These are phyloP conservation scores for Melanotaenia trifasciata DNA, from an alignment of 2,797 vertebrate species.

Conservation along the genomic window DNA sequence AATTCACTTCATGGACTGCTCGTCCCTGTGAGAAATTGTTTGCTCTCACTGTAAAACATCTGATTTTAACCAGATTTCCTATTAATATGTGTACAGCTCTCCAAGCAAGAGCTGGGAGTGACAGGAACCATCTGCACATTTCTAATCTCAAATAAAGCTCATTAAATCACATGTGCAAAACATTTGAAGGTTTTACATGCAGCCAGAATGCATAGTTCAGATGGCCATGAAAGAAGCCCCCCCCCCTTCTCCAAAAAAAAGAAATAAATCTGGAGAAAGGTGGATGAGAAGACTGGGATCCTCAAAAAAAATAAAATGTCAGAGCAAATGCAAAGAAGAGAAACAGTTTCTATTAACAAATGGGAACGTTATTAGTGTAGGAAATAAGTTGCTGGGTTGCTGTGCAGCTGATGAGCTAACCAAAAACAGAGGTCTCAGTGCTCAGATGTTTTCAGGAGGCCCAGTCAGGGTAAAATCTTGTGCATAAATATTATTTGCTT, in stretches of 20 bases:
- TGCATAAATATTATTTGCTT: conserved; percentile 57
- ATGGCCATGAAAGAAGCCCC: conserved; percentile 18
- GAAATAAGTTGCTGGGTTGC: conserved; percentile 13
- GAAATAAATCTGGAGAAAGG: conserved; percentile 32
- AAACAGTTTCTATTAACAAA: conserved; percentile 9
- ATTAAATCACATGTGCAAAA: conserved; percentile 66
- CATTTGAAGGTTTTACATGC: conserved; percentile 28
- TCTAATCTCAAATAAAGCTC: conserved; percentile 72
- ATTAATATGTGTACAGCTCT: conserved; percentile 25
- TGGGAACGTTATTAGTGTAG: conserved; percentile 10
- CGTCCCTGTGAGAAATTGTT: conserved; percentile 30
- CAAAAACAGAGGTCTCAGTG: conserved; percentile 54
- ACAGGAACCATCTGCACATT: conserved; percentile 51
- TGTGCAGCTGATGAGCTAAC: conserved; percentile 17
- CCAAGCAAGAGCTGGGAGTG: conserved; percentile 39
- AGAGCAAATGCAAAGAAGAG: conserved; percentile 10
- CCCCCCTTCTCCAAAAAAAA: conserved; percentile 35
- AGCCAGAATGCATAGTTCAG: conserved; percentile 72
- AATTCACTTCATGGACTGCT: conserved; percentile 16
- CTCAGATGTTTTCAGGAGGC: conserved; percentile 56
- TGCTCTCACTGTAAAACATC: conserved; percentile 4
- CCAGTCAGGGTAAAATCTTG: conserved; percentile 36
- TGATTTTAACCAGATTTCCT: conserved; percentile 47
- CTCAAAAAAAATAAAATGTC: conserved; percentile 29
- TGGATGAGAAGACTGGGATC: conserved; percentile 14